Conservation (phyloP, 2,888 invertebrate genomes). For the Phyllotreta striolata region DNA sequence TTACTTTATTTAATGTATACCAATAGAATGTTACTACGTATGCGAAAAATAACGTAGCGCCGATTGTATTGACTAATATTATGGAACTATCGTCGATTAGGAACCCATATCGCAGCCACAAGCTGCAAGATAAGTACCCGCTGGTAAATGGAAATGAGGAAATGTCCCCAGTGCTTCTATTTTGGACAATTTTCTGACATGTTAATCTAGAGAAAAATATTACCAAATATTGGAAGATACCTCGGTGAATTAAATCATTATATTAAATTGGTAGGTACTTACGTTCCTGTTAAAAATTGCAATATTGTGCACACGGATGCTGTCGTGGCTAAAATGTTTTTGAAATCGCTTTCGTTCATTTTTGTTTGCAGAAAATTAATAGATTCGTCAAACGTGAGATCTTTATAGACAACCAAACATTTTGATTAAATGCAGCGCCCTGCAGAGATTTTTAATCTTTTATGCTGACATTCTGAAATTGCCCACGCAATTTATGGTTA, state of each 20-base stretch:
- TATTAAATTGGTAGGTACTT: no score
- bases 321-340: constrained; percentile 63
- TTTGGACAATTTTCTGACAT: constrained; percentile 77
- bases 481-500: no score
- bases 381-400: not conserved
- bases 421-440: no score
- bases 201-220: constrained; percentile 68
- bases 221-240: not conserved
- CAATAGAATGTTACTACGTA: constrained; percentile 77
- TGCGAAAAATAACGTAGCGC: constrained; percentile 72
- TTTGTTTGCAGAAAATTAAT: constrained; percentile 24
- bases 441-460: no score
- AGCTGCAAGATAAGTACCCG: constrained; percentile 77
- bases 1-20: constrained; percentile 76
- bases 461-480: no score
- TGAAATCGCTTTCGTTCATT: constrained; percentile 60
- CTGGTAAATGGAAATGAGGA: constrained; percentile 81
- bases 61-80: constrained; percentile 78
- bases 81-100: constrained; percentile 76
- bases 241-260: constrained; percentile 9
- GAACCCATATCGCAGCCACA: constrained; percentile 85
- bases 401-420: constrained; percentile 1
- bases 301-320: constrained; percentile 82
- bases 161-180: constrained; percentile 78
- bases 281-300: constrained; percentile 88